Percentiles rank a stretch among this genome's conserved stretches.
Conservation (phyloP, 1,140 invertebrate genomes). For the Ceratina calcarata region DNA sequence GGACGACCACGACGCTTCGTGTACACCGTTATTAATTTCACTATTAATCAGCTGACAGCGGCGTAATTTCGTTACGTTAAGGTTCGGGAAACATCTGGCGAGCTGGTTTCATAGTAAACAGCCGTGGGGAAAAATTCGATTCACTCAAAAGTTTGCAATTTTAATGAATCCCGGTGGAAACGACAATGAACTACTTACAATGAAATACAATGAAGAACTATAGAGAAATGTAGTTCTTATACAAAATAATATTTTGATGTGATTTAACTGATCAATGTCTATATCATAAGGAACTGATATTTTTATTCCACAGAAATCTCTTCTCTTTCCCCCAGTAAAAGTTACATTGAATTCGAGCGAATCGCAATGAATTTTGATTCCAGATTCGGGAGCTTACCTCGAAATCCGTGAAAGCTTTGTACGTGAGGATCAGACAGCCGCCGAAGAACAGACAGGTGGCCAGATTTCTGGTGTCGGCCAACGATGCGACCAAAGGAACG, state of each 20-base stretch:
- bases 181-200: neutral
- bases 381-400: constrained; percentile 81
- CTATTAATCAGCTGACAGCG: neutral
- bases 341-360: neutral
- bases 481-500: constrained; percentile 86
- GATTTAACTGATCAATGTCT: too few relatives aligned
- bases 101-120: neutral
- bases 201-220: neutral
- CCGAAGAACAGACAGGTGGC: constrained; percentile 86
- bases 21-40: constrained; percentile 1
- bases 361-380: neutral
- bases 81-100: neutral
- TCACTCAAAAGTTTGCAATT: neutral
- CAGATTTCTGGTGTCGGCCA: constrained; percentile 86
- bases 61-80: constrained; percentile 11
- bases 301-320: neutral
- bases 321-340: neutral
- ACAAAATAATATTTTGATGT: too few relatives aligned
- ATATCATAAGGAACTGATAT: too few relatives aligned
- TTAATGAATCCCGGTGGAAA: neutral
- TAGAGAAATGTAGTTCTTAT: too few relatives aligned
- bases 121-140: neutral
- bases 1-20: neutral
- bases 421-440: constrained; percentile 82
- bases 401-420: constrained; percentile 84